Conservation (phyloP, 2,113 vertebrate species). For the Oenanthe melanoleuca region DNA sequence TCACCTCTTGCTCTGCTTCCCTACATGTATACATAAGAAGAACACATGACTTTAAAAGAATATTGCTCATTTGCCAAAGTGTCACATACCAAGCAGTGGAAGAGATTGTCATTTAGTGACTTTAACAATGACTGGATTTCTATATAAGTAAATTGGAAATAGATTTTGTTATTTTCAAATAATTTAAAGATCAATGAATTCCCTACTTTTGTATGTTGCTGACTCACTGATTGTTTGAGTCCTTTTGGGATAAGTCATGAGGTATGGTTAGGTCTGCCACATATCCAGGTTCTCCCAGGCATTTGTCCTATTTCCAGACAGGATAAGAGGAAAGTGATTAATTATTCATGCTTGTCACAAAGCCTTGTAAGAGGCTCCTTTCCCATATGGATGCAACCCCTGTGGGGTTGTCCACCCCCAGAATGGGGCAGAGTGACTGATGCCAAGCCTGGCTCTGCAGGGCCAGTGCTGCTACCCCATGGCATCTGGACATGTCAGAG, state of each 20-base stretch:
- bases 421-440: neutral
- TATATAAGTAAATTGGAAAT: neutral
- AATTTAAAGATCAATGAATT: neutral
- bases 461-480: neutral
- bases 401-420: neutral
- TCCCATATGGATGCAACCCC: rapidly evolving
- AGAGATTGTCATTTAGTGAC: neutral
- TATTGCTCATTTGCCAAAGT: neutral
- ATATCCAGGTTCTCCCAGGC: neutral
- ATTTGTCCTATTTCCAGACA: neutral
- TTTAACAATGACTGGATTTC: neutral
- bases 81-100: neutral
- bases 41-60: neutral
- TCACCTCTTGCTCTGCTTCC: neutral
- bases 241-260: neutral
- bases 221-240: neutral
- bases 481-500: neutral
- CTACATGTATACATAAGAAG: neutral
- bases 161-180: neutral
- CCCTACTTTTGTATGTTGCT: neutral
- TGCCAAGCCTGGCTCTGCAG: neutral
- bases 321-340: neutral
- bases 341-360: neutral
- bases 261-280: neutral
- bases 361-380: neutral